Base-by-base conservation (phyloP, 2,888 invertebrate species). In the Portevinia maculata region DNA sequence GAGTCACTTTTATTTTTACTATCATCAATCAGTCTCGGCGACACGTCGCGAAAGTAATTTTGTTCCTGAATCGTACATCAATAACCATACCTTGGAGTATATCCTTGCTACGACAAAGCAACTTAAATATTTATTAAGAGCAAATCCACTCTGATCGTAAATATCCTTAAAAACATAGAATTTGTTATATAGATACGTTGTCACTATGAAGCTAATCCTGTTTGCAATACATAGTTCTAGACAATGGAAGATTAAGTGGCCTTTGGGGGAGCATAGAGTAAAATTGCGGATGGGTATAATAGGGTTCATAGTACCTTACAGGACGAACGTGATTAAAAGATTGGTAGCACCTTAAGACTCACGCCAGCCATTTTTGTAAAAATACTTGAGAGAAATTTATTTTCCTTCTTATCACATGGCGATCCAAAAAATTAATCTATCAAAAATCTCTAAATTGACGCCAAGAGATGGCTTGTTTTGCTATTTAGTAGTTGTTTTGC, bases 181-280 rank as follows among this genome's bases (percentile, higher is more conserved):
- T 44, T 65, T 24, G 5, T 24, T 59, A 53, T 34, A 64, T 46
- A 53, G 60, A 70, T 70, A 70, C 70, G 65, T 64, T 70, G 75
- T 64, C 64, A 71, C 70, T 65, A 64, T 59, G 34, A 64, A 81
- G 28, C 64, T 41, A 53, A 75, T 30, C 69, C 46, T 57, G 21
- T 34, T 21, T 9, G 9, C 17, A 48, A 34, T 44, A 15, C 34
- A 53, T n/a, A 37, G 39, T 48, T 19, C 71, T 65, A 76, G 81
- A 83, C 81, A 83, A 83, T 83, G 76, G 81, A 83, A 83, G 81
- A 83, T 83, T 76, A 83, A 83, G 81, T 83, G 81, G 81, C 76
- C 81, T 76, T 83, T 71, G 53, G 81, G 76, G 81, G 71, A 76
- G 64, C 76, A 83, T 83, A 75, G 65, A 83, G 46, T 39, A 76